Evolutionary conservation across 1,140 invertebrate species (phyloP), one percentile per base, ranked within the genome.

Genomic region (Apocrypta bakeri): DNA sequence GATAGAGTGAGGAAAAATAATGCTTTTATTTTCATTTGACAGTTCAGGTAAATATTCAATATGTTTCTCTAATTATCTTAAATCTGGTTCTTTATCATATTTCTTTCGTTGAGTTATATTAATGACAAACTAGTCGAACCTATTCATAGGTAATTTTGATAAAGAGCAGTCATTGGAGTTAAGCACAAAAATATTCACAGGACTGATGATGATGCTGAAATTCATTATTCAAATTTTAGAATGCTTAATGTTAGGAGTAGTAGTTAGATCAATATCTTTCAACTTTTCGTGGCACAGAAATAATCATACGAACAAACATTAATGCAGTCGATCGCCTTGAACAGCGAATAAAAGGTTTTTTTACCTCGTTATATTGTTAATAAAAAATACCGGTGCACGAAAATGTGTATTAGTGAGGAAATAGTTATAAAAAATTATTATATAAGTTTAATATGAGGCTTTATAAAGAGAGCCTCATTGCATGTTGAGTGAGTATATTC

Each of bases 101-200:
- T 24, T 29, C 7, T 56, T 71, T 61, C 29, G 33, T 24, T 79
- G 12, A 79, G 4, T 33, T 11, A 71, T 3, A 72, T 61, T 14
- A 56, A 79, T 56, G 61, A 21, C 63, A 61, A 72, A 74, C 69
- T 73, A 81, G 79, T 81, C 79, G 31, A 81, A 27, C 8, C 12
- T 79, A 79, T 61, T 0, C 11, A 33, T 71, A 79, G 69, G 77
- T 48, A 40, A 69, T 11, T 68, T 42, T 78, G 2, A 42, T 66
- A 42, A 24, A 66, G 12, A 27, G 66, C n/a, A 64, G 64, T 56
- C 6, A 21, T 56, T 17, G 48, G 21, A 56, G 48, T n/a, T n/a
- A 17, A 11, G 27, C 64, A 66, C n/a, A 56, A 6, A 21, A n/a
- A 56, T 56, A 17, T 21, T 56, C 6, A 56, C 8, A 56, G 7